Evolutionary conservation across 2,888 invertebrate species (phyloP).

Genomic region (Synergus laeviventris): DNA sequence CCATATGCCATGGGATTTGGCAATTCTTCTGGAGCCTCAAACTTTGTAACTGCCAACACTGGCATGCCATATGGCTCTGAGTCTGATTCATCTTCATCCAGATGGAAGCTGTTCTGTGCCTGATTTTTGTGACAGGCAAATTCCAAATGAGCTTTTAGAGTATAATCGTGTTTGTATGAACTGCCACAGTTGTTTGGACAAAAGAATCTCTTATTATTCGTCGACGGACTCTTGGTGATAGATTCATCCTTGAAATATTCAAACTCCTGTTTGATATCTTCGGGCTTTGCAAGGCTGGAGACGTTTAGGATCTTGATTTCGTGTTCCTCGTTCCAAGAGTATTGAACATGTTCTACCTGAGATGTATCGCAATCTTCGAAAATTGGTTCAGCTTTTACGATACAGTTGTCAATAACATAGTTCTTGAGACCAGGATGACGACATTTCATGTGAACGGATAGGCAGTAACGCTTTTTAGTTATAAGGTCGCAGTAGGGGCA

Average conservation of each 20-base stretch:
- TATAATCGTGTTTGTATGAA: slow-evolving; percentile 19
- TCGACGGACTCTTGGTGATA: background rate
- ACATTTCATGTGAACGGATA: slow-evolving; percentile 9
- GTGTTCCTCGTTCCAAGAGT: slow-evolving; percentile 21
- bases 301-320: slow-evolving; percentile 28
- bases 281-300: slow-evolving; percentile 6
- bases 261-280: slow-evolving; percentile 18
- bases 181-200: slow-evolving; percentile 35
- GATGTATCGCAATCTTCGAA: slow-evolving; percentile 19
- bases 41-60: background rate
- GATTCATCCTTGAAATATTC: background rate
- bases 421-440: slow-evolving; percentile 24
- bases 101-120: background rate
- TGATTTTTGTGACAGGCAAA: background rate
- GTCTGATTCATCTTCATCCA: slow-evolving; percentile 25
- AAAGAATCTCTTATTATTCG: background rate
- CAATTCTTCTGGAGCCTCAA: background rate
- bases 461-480: slow-evolving; percentile 6
- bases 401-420: slow-evolving; percentile 4
- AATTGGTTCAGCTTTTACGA: slow-evolving; percentile 8
- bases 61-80: background rate
- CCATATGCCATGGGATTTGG: slow-evolving; percentile 16
- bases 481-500: slow-evolving; percentile 57
- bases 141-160: slow-evolving; percentile 19
- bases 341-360: background rate